phyloP scores from a whole-genome alignment of 1,140 invertebrate genomes.

The Leptonema lineaticorne region DNA sequence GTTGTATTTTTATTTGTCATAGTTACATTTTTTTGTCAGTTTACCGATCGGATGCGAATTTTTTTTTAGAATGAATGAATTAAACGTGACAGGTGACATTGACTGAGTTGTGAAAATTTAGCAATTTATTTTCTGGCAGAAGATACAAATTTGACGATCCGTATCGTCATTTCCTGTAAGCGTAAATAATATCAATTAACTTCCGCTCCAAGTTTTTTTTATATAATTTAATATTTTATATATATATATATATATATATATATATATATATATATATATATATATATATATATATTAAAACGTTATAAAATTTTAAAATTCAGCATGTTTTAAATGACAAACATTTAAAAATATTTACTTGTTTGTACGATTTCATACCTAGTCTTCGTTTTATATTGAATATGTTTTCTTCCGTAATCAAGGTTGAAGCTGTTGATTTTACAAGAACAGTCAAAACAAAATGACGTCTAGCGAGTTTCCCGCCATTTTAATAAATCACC shows the following conservation, averaged over 20 bases:
- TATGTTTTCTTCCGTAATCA: background rate
- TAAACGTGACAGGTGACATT: background rate
- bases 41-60: background rate
- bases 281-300: too few relatives aligned
- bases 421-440: background rate
- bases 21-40: background rate
- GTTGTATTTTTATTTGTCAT: too few relatives aligned
- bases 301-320: too few relatives aligned
- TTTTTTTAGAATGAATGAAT: background rate
- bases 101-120: background rate
- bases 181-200: background rate
- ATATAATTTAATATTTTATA: background rate
- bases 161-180: background rate
- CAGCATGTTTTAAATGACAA: too few relatives aligned
- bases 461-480: background rate
- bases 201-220: constrained; percentile 9
- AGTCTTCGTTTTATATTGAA: too few relatives aligned
- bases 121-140: constrained; percentile 9
- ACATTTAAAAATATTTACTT: too few relatives aligned
- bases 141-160: background rate
- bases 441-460: background rate
- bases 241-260: too few relatives aligned
- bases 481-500: background rate
- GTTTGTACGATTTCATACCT: too few relatives aligned
- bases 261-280: too few relatives aligned